Base-by-base conservation (phyloP, 2,888 invertebrate genomes). In the Macropis europaea region DNA sequence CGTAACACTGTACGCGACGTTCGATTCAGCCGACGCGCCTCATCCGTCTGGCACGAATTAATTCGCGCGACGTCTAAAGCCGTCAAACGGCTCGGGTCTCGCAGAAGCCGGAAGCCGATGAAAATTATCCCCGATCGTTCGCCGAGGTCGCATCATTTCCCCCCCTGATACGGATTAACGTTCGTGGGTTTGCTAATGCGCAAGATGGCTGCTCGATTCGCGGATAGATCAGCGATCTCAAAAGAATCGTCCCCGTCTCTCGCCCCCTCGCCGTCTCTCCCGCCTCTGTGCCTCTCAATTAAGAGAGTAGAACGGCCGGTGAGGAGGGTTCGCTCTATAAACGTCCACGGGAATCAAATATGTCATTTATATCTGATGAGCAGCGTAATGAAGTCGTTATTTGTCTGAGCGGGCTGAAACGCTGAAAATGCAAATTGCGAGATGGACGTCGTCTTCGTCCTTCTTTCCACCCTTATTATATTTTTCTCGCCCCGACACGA, bases 341-440 rank as follows among this genome's bases (percentile, higher is more conserved):
- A 75, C 47, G 70, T 59, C 52, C 76, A 68, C 70, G 77, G 76
- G 81, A 83, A 84, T 86, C 85, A 86, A 85, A 86, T 86, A 84
- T 85, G 86, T 86, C 86, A 86, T 86, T 85, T 85, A 86, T 84
- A 85, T 82, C 84, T 85, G 85, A 85, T 86, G 84, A 85, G 79
- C 61, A 62, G 64, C 70, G 77, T 87, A 87, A 87, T 83, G 87
- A 87, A 87, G 83, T 83, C 84, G 82, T 86, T 87, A 86, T 86
- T 85, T 79, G 81, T 76, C 82, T 67, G 76, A 59, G 59, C 67
- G 50, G 73, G 66, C 53, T n/a, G 76, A 85, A 85, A 80, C 79
- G 86, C 86, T 85, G 87, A 86, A 82, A 79, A 79, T 76, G 85
- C 86, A 82, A 84, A 85, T 86, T 81, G 82, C 73, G 77, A 80